A percentile compares a stretch with the other conserved stretches of the same genome.
These are phyloP conservation scores for Oreocharis arfaki DNA, from an alignment of 2,113 vertebrate species.

Conservation along the genomic window DNA sequence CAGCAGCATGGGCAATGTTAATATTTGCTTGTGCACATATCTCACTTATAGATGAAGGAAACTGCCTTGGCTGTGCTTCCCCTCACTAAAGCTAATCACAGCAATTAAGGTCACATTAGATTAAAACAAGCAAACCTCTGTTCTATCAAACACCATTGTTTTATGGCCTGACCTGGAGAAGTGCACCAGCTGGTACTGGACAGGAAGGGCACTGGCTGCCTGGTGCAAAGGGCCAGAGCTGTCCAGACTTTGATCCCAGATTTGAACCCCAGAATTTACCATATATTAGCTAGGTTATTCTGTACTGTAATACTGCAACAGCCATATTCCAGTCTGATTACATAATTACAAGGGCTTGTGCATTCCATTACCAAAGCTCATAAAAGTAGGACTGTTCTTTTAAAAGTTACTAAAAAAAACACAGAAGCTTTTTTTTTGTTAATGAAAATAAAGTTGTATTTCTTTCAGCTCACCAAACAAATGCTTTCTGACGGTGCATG, in stretches of 20 bases:
- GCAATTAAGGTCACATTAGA: background rate
- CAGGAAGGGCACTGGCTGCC: background rate
- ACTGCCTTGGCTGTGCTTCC: background rate
- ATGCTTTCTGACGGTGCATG: background rate
- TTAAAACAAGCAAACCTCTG: background rate
- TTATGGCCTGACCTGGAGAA: background rate
- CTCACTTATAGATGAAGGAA: background rate
- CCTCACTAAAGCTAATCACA: background rate
- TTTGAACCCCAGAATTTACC: background rate
- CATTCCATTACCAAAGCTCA: background rate
- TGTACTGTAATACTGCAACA: background rate
- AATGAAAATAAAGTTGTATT: background rate
- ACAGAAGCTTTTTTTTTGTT: background rate
- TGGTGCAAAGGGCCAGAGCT: background rate
- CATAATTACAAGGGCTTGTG: background rate
- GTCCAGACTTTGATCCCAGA: background rate
- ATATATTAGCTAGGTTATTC: background rate
- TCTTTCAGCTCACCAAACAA: background rate
- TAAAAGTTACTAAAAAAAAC: background rate
- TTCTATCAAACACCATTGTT: background rate
- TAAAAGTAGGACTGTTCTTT: background rate
- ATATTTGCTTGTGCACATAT: background rate
- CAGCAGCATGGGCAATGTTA: background rate
- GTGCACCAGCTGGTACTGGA: background rate
- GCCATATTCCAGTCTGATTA: background rate